phyloP scores from a whole-genome alignment of 2,113 vertebrate genomes.

The Nymphicus hollandicus region DNA sequence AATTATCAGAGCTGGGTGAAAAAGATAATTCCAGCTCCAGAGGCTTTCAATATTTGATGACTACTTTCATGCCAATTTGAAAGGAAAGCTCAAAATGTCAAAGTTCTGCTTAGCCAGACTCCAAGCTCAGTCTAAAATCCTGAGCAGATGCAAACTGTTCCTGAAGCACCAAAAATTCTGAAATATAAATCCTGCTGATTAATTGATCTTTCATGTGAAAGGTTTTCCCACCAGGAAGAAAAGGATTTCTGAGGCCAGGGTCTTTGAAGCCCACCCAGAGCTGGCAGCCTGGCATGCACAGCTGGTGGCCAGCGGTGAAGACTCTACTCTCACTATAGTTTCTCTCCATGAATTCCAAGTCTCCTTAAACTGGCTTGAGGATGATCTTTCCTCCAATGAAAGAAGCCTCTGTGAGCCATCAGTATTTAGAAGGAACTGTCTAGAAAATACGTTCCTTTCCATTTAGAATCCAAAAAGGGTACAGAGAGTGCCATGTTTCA shows the following conservation, averaged over 20 bases:
- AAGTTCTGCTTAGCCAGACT: constrained; percentile 7
- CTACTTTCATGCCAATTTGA: neutral
- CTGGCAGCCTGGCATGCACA: neutral
- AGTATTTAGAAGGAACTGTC: neutral
- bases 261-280: neutral
- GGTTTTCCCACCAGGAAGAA: neutral
- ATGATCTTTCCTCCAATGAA: neutral
- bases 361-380: neutral
- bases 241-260: neutral
- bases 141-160: neutral
- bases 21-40: neutral
- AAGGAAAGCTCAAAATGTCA: constrained; percentile 29
- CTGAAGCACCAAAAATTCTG: neutral
- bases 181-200: neutral
- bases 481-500: constrained; percentile 51
- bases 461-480: constrained; percentile 55
- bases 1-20: neutral
- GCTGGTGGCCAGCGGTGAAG: neutral
- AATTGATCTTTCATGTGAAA: neutral
- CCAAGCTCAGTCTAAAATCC: neutral
- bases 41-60: constrained; percentile 43
- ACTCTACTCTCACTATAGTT: neutral
- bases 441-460: constrained; percentile 12
- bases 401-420: neutral
- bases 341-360: neutral